Conservation (phyloP, 2,888 invertebrate genomes). For the Hemistola chrysoprasaria region DNA sequence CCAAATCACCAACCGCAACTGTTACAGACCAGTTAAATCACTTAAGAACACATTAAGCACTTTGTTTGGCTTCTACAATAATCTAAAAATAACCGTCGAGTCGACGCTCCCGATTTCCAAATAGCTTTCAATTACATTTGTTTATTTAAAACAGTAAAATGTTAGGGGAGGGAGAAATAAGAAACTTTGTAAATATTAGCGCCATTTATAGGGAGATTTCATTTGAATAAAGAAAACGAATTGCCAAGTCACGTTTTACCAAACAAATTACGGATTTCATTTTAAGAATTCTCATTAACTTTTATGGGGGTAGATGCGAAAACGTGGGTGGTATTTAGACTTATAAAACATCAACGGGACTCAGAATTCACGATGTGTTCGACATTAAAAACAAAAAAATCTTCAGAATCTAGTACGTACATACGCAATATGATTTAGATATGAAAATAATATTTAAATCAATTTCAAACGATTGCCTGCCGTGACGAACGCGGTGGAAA, state of each 20-base stretch:
- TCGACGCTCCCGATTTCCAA: slow-evolving; percentile 6
- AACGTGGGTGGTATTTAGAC: background rate
- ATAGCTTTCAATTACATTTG: slow-evolving; percentile 5
- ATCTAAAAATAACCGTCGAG: slow-evolving; percentile 20
- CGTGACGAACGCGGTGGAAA: no score
- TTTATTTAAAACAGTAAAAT: slow-evolving; percentile 12
- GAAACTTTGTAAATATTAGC: slow-evolving; percentile 21
- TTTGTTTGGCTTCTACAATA: slow-evolving; percentile 27
- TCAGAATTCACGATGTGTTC: background rate
- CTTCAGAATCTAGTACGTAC: no score
- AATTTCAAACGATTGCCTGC: no score
- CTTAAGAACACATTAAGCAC: slow-evolving; percentile 22
- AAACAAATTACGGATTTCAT: slow-evolving; percentile 22
- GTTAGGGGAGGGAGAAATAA: slow-evolving; percentile 11
- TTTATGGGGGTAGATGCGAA: no score
- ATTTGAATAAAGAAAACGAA: slow-evolving; percentile 24
- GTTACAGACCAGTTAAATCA: slow-evolving; percentile 14
- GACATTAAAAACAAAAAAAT: background rate
- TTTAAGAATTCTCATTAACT: slow-evolving; percentile 4
- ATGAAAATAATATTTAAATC: no score
- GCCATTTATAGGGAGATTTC: slow-evolving; percentile 15
- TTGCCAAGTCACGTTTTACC: slow-evolving; percentile 26
- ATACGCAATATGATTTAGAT: no score
- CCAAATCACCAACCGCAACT: slow-evolving; percentile 41
- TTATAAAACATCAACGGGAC: background rate